Conservation (phyloP, 2,797 vertebrate genomes). For the Ctenopoma multispine region DNA sequence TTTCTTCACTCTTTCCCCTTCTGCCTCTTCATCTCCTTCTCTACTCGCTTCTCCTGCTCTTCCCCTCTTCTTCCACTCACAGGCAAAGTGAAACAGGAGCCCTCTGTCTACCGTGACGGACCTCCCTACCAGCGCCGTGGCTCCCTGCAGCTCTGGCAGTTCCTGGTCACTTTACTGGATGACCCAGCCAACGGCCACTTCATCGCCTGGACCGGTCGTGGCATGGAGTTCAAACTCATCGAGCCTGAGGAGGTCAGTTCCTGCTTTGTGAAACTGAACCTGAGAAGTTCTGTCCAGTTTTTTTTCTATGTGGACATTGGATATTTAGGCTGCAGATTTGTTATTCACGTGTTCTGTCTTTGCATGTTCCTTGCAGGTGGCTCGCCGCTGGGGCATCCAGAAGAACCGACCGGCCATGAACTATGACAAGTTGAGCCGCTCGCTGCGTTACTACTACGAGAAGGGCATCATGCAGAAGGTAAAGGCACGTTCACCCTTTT, state of each 20-base stretch:
- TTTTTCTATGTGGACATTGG: neutral
- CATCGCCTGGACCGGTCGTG: conserved; percentile 96
- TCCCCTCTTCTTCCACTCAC: neutral
- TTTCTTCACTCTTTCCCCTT: neutral
- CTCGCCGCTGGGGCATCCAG: conserved; percentile 97
- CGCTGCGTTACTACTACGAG: conserved; percentile 96
- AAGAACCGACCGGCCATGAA: conserved; percentile 98
- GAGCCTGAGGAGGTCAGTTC: conserved; percentile 93
- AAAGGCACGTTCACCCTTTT: conserved; percentile 78
- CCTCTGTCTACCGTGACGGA: conserved; percentile 90
- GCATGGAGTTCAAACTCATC: conserved; percentile 98
- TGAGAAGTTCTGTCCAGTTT: neutral
- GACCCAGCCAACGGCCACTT: conserved; percentile 96
- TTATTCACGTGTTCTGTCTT: neutral
- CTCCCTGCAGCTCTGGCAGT: conserved; percentile 98
- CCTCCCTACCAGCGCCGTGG: conserved; percentile 96
- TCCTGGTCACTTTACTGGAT: conserved; percentile 94
- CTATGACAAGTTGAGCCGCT: conserved; percentile 97
- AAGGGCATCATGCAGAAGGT: conserved; percentile 89
- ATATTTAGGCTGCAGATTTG: neutral
- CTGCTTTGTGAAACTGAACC: neutral
- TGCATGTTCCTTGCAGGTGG: conserved; percentile 83
- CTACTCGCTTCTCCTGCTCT: neutral
- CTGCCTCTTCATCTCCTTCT: neutral
- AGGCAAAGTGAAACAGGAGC: conserved; percentile 87